A percentile compares a stretch with the other conserved stretches of the same genome.
These are phyloP conservation scores for Phasia obesa DNA, from an alignment of 2,888 invertebrate species.

Conservation along the genomic window DNA sequence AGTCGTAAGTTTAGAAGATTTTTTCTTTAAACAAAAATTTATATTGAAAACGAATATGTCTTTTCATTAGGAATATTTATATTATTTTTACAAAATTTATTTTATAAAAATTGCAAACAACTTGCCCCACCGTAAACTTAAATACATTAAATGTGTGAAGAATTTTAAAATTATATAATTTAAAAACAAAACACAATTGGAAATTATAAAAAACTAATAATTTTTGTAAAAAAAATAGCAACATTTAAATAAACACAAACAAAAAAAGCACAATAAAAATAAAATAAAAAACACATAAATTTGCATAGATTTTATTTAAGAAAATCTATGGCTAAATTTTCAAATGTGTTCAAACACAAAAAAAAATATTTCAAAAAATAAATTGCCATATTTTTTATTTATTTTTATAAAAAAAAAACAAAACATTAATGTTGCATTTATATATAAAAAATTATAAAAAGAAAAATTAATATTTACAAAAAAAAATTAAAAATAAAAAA, in stretches of 20 bases:
- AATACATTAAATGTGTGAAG: constrained; percentile 69
- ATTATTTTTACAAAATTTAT: constrained; percentile 69
- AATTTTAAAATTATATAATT: constrained; percentile 56
- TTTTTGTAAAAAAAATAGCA: constrained; percentile 49
- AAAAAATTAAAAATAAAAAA: constrained; percentile 48
- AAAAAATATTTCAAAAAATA: constrained; percentile 53
- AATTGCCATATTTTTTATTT: constrained; percentile 73
- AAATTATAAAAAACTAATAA: constrained; percentile 25
- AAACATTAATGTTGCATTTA: constrained; percentile 75
- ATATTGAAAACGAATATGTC: constrained; percentile 71
- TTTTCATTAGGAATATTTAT: constrained; percentile 67
- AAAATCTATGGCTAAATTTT: constrained; percentile 81
- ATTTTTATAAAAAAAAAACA: constrained; percentile 69
- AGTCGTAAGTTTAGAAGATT: constrained; percentile 40
- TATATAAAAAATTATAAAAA: constrained; percentile 58
- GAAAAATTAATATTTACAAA: constrained; percentile 63
- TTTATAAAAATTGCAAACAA: constrained; percentile 75
- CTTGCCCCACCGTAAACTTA: constrained; percentile 78
- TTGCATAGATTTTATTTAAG: constrained; percentile 80
- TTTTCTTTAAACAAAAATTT: constrained; percentile 67
- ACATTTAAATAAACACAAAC: constrained; percentile 55
- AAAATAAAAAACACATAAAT: constrained; percentile 72
- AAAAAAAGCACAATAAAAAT: constrained; percentile 31
- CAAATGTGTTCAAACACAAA: constrained; percentile 72
- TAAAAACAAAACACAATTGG: constrained; percentile 34